Evolutionary conservation across 1,140 invertebrate species (phyloP).

Genomic region (Caenorhabditis briggsae): DNA sequence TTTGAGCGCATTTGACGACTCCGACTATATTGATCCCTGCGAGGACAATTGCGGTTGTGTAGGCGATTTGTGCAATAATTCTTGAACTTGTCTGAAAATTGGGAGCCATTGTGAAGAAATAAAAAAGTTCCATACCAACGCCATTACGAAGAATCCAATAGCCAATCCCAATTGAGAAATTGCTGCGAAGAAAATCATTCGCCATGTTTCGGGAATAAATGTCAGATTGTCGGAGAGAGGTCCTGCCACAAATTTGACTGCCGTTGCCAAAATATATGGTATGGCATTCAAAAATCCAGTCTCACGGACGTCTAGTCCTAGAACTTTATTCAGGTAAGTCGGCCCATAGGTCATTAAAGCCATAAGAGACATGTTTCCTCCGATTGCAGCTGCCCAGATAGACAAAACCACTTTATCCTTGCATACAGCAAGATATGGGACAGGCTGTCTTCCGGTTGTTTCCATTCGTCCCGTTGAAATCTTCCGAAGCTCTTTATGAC

Average conservation of each 20-base stretch:
- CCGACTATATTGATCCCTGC: constrained; percentile 66
- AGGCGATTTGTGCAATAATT: constrained; percentile 60
- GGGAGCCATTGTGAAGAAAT: neutral
- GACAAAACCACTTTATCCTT: constrained; percentile 47
- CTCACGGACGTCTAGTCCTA: constrained; percentile 55
- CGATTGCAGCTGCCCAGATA: constrained; percentile 58
- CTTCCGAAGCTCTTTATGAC: constrained; percentile 54
- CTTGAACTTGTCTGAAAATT: constrained; percentile 42
- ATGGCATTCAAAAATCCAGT: constrained; percentile 66
- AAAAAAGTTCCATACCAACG: constrained; percentile 16
- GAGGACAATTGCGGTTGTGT: constrained; percentile 63
- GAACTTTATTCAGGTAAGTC: constrained; percentile 68
- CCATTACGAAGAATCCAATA: constrained; percentile 64
- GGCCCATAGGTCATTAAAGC: constrained; percentile 65
- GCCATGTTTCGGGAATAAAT: constrained; percentile 57
- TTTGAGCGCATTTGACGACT: constrained; percentile 64
- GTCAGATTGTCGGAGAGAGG: constrained; percentile 66
- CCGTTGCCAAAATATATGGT: constrained; percentile 63
- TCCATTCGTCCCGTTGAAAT: neutral
- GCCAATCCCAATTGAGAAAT: constrained; percentile 64
- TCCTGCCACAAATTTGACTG: constrained; percentile 63
- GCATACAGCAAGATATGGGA: neutral
- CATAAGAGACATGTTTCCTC: constrained; percentile 55
- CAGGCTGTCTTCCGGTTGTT: neutral
- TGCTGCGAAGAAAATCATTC: constrained; percentile 64